These are phyloP conservation scores for Chrysochloris asiatica DNA, from an alignment of 2,113 vertebrate species.

Conservation along the genomic window DNA sequence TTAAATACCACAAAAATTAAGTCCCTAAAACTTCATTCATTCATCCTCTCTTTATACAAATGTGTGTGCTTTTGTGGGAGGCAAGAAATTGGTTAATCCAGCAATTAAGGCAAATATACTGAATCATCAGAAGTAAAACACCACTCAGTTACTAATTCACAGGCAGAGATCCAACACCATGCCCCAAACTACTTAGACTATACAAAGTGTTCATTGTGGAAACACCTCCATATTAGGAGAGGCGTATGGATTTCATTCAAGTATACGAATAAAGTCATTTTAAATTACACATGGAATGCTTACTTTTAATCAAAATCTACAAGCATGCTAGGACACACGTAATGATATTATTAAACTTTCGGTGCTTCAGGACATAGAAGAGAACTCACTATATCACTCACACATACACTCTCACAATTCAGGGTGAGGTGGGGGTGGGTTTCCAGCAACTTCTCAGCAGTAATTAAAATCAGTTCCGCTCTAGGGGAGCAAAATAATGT, in stretches of 20 bases:
- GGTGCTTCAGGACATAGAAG: background rate
- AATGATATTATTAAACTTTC: background rate
- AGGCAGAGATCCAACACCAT: constrained; percentile 67
- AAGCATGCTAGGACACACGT: background rate
- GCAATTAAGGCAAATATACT: constrained; percentile 79
- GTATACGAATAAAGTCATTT: background rate
- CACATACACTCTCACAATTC: background rate
- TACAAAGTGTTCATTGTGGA: constrained; percentile 15
- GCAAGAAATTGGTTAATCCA: constrained; percentile 75
- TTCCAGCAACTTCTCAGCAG: too few relatives aligned
- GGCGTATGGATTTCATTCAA: background rate
- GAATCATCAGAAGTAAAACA: constrained; percentile 80
- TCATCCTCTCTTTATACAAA: constrained; percentile 66
- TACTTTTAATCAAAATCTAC: background rate
- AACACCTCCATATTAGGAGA: background rate
- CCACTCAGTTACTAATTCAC: constrained; percentile 76
- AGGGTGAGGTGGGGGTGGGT: background rate
- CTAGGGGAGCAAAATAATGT: background rate
- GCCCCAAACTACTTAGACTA: constrained; percentile 8
- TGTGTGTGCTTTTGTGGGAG: constrained; percentile 43
- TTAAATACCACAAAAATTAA: constrained; percentile 77
- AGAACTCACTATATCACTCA: background rate
- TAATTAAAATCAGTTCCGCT: background rate
- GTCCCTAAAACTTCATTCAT: constrained; percentile 62
- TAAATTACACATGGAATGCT: background rate